Base-by-base conservation (phyloP, 2,113 vertebrate genomes). In the Siniperca knerii region DNA sequence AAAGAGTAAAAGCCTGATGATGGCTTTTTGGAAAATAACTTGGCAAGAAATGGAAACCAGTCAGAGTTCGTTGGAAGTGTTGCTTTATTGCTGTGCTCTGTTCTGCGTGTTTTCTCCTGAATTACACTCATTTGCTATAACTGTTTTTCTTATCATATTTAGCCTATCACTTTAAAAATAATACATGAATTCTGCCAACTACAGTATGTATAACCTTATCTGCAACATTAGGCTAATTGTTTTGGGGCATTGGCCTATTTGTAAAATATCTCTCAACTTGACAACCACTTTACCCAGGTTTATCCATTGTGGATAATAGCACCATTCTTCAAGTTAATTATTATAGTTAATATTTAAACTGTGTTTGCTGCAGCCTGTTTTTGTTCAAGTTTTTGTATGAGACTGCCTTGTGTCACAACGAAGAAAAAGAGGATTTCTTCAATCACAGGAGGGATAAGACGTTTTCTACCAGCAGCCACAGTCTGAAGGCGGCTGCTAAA, bases 401-500 rank as follows among this genome's bases (percentile, higher is more conserved):
- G 79, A 77, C 71, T n/a, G 55, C 57, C 50, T 79, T 3, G 0
- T 67, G 71, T 80, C 79, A 21, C 61, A 48, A 40, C n/a, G 44
- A 42, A 74, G 67, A 61, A 48, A 67, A 77, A 57, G 46, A 44
- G 8, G 6, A 60, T 68, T 54, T 70, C 50, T 79, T 71, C 29
- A 81, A 60, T 84, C 66, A 81, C 75, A 79, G 61, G 67, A 85
- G 66, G 69, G 57, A 83, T 61, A 25, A 70, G 42, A 88, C 2
- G 0, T 83, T 77, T 79, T 75, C 67, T 75, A 29, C 44, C 62
- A 61, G 72, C 79, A 83, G 83, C 60, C 54, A 55, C 76, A 60
- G 83, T 90, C 80, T 79, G 82, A 84, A 87, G 81, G 88, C 58
- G 44, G 81, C 84, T 90, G 82, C 84, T 90, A 81, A 86, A 89